Conservation (phyloP, 2,797 vertebrate genomes). For the Acanthis flammea region DNA sequence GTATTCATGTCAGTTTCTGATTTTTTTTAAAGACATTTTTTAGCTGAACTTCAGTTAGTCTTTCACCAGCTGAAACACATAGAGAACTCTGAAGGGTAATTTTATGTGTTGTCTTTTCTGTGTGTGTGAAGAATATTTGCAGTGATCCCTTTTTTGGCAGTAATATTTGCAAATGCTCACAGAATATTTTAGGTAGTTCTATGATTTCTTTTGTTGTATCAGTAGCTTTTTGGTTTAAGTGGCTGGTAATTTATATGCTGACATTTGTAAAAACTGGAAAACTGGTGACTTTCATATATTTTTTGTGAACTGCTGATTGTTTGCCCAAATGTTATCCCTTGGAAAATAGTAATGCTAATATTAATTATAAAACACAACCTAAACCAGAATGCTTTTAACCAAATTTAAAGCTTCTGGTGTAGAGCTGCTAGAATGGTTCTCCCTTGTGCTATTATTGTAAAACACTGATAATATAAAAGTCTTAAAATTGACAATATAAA, state of each 20-base stretch:
- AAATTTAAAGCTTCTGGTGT: background rate
- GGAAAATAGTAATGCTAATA: background rate
- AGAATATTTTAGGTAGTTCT: background rate
- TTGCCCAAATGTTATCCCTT: background rate
- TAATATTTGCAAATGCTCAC: background rate
- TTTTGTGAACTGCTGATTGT: background rate
- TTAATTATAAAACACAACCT: background rate
- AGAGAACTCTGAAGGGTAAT: background rate
- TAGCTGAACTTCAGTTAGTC: background rate
- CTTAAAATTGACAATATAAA: background rate
- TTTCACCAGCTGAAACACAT: background rate
- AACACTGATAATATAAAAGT: background rate
- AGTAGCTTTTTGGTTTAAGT: background rate
- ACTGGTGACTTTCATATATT: background rate
- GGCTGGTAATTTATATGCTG: background rate
- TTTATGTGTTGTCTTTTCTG: background rate
- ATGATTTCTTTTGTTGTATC: background rate
- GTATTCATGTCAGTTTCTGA: background rate
- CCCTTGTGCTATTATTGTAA: background rate
- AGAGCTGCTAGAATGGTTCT: background rate
- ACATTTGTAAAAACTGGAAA: background rate
- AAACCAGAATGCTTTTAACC: background rate
- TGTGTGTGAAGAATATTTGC: background rate
- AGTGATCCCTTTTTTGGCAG: background rate
- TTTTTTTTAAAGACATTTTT: background rate